Evolutionary conservation across 2,888 invertebrate genomes (phyloP).

Genomic region (Standfussiana lucernea): DNA sequence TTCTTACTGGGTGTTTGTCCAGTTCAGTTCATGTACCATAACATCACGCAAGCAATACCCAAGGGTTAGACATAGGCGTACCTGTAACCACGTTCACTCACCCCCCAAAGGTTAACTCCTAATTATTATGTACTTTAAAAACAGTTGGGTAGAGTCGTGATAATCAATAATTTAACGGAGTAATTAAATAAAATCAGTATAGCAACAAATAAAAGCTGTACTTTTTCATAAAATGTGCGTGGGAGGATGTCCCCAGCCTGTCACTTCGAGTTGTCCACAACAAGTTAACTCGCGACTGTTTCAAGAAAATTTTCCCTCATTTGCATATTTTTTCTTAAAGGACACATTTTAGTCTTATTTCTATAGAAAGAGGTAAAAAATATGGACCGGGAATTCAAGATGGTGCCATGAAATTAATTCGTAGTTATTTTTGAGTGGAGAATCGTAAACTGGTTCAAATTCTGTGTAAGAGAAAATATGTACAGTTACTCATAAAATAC

Average conservation of each 20-base stretch:
- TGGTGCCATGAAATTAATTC: conserved; percentile 32
- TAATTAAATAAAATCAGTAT: conserved; percentile 24
- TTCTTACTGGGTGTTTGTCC: background rate
- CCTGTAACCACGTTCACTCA: background rate
- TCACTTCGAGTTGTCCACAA: conserved; percentile 77
- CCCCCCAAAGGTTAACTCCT: background rate
- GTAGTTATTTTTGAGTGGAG: background rate
- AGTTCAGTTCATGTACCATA: background rate
- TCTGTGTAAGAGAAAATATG: background rate
- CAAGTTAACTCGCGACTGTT: conserved; percentile 70
- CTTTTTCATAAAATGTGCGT: conserved; percentile 39
- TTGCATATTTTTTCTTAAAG: conserved; percentile 77
- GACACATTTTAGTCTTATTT: conserved; percentile 51
- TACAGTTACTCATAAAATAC: background rate
- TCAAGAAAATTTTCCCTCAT: conserved; percentile 75
- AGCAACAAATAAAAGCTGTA: conserved; percentile 21
- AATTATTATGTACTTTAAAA: background rate
- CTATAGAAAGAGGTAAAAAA: conserved; percentile 40
- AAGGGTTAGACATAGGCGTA: background rate
- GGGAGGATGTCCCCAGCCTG: conserved; percentile 70
- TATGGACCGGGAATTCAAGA: conserved; percentile 49
- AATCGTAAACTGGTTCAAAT: background rate
- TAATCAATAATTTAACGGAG: background rate
- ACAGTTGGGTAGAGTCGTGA: background rate
- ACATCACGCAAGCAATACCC: background rate